Conservation (phyloP, 1,140 invertebrate species). For the Laupala kohalensis region DNA sequence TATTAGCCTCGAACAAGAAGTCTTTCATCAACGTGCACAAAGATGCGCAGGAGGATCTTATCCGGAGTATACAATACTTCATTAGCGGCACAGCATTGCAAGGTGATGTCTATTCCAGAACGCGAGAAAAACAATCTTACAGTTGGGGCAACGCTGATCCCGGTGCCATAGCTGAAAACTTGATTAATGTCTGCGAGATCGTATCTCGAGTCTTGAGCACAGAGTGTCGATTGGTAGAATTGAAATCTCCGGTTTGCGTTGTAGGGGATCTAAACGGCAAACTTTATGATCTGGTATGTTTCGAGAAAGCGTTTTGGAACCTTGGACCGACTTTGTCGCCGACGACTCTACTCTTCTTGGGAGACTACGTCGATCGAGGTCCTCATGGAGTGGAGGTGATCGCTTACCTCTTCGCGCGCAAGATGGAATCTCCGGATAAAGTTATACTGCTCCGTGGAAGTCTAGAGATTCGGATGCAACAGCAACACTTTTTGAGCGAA, state of each 20-base stretch:
- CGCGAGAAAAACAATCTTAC: neutral
- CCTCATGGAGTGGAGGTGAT: slow-evolving; percentile 46
- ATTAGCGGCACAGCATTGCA: no score
- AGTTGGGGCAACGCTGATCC: neutral
- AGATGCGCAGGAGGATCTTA: neutral
- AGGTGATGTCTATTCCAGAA: no score
- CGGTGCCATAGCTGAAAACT: neutral
- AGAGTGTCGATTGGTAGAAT: neutral
- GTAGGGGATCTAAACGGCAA: slow-evolving; percentile 46
- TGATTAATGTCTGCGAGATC: neutral
- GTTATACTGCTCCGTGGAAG: slow-evolving; percentile 46
- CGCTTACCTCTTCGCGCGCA: slow-evolving; percentile 49
- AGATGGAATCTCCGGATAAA: slow-evolving; percentile 44
- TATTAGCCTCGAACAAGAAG: no score
- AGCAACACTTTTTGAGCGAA: slow-evolving; percentile 49
- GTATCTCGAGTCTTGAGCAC: neutral
- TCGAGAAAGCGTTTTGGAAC: slow-evolving; percentile 46
- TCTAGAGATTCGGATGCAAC: slow-evolving; percentile 48
- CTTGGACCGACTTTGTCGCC: slow-evolving; percentile 41
- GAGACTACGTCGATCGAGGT: slow-evolving; percentile 54
- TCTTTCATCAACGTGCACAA: no score
- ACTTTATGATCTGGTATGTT: slow-evolving; percentile 40
- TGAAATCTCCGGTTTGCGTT: neutral
- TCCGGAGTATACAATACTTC: neutral
- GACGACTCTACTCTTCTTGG: slow-evolving; percentile 45